These are phyloP conservation scores for Eurosta solidaginis DNA, from an alignment of 1,140 invertebrate species.

Conservation along the genomic window DNA sequence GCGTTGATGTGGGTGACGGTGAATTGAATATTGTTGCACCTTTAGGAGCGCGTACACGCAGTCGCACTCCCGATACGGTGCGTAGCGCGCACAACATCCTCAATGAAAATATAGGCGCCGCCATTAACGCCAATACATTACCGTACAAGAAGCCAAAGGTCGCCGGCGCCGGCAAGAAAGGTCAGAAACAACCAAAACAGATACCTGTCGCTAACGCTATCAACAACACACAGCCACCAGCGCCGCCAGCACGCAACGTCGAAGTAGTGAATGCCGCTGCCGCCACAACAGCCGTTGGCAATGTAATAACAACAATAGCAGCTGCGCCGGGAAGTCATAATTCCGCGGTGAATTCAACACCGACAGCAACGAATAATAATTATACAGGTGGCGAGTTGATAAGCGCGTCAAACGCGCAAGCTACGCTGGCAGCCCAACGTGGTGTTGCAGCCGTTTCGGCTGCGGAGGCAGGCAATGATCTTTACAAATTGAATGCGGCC, in stretches of 20 bases:
- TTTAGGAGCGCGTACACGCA: constrained; percentile 27
- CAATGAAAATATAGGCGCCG: background rate
- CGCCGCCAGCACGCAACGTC: constrained; percentile 29
- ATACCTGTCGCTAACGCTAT: constrained; percentile 39
- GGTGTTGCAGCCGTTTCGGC: background rate
- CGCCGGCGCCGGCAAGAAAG: constrained; percentile 38
- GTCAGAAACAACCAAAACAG: constrained; percentile 56
- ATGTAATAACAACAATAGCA: constrained; percentile 52
- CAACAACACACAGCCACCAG: constrained; percentile 25
- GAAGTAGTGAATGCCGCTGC: background rate
- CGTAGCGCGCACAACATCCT: constrained; percentile 22
- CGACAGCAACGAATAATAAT: constrained; percentile 32
- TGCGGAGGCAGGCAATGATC: constrained; percentile 30
- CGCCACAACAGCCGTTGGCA: background rate
- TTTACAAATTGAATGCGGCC: constrained; percentile 40
- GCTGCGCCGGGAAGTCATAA: constrained; percentile 39
- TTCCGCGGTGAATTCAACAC: constrained; percentile 3
- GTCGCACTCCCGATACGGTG: background rate
- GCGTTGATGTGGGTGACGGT: constrained; percentile 55
- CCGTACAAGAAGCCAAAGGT: constrained; percentile 53
- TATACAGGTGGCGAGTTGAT: constrained; percentile 25
- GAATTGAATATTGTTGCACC: constrained; percentile 41
- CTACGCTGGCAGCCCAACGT: background rate
- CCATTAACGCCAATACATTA: constrained; percentile 44
- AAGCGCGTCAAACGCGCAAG: constrained; percentile 37